phyloP scores from a whole-genome alignment of 1,140 invertebrate species.

The Eumeta japonica region DNA sequence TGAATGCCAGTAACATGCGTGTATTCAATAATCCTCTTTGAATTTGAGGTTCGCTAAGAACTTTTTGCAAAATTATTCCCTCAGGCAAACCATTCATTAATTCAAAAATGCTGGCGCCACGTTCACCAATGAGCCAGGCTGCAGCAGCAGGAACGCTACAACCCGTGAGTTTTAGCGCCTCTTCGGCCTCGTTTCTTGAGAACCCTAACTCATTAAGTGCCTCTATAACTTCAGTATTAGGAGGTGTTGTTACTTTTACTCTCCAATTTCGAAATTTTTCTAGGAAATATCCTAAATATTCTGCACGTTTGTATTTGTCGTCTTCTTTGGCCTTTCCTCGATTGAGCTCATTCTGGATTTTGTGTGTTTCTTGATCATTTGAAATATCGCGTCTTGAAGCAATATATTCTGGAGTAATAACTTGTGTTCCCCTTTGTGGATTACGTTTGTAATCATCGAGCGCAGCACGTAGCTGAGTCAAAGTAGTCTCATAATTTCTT shows the following conservation, averaged over 20 bases:
- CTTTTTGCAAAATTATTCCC: conserved; percentile 31
- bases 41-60: conserved; percentile 44
- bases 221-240: conserved; percentile 29
- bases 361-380: not conserved
- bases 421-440: conserved; percentile 26
- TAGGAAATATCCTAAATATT: conserved; percentile 36
- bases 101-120: conserved; percentile 40
- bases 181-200: conserved; percentile 24
- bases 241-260: conserved; percentile 25
- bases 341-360: not conserved
- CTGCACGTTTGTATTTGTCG: conserved; percentile 27
- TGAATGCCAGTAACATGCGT: conserved; percentile 46
- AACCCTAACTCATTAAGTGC: conserved; percentile 37
- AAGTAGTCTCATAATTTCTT: conserved; percentile 32
- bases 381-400: conserved; percentile 12
- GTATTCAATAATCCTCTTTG: conserved; percentile 43
- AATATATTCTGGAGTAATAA: conserved; percentile 42
- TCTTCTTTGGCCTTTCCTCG: conserved; percentile 7
- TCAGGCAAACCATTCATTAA: conserved; percentile 39
- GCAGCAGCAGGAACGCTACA: conserved; percentile 42
- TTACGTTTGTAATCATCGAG: conserved; percentile 29
- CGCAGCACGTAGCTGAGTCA: conserved; percentile 36
- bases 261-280: conserved; percentile 42
- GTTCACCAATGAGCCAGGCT: conserved; percentile 39
- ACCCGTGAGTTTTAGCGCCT: conserved; percentile 30